Evolutionary conservation across 1,140 invertebrate genomes (phyloP).

Genomic region (Sitobion miscanthi): DNA sequence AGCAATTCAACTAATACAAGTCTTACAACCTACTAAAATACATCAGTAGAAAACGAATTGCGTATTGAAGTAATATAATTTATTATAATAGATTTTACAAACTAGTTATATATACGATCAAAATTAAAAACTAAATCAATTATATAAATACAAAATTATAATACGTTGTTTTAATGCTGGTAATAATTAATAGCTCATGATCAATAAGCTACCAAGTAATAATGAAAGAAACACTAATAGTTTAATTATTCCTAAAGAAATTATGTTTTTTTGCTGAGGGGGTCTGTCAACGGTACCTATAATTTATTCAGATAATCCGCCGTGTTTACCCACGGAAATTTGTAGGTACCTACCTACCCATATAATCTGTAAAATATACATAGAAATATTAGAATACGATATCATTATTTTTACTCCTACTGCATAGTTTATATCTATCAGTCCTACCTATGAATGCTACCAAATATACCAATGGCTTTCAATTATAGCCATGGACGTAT

Average conservation of each 20-base stretch:
- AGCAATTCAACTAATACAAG: neutral
- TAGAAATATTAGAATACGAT: neutral
- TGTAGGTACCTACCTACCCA: neutral
- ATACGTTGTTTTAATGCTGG: neutral
- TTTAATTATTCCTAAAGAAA: neutral
- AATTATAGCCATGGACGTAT: conserved; percentile 27
- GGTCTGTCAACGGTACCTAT: neutral
- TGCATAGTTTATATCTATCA: neutral
- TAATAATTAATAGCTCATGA: neutral
- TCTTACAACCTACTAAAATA: neutral
- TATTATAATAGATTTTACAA: neutral
- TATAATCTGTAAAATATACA: conserved; percentile 7
- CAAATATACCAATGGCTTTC: conserved; percentile 19
- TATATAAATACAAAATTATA: neutral
- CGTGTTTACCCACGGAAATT: neutral
- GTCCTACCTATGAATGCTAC: neutral
- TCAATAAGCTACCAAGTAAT: neutral
- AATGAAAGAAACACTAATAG: neutral
- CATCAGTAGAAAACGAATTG: neutral
- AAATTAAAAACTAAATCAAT: neutral
- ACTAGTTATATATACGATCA: no score
- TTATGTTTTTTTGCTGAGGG: neutral
- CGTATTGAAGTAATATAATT: neutral
- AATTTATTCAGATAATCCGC: conserved; percentile 24
- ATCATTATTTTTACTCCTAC: conserved; percentile 6